Conservation (phyloP, 2,113 vertebrate species). For the Microcebus griseorufus region DNA sequence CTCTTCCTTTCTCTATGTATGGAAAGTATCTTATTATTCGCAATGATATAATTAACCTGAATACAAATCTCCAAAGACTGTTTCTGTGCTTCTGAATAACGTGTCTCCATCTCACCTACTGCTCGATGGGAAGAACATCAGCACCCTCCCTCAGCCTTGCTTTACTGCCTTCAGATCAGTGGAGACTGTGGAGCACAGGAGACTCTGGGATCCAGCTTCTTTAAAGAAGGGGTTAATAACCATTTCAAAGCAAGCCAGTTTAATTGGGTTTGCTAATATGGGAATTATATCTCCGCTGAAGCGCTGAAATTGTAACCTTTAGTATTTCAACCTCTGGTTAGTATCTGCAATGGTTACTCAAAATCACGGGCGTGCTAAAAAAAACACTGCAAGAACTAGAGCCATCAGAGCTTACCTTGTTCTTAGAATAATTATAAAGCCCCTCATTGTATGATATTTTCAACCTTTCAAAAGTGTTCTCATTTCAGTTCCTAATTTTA, state of each 20-base stretch:
- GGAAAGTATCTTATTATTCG: not conserved
- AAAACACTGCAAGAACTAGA: not conserved
- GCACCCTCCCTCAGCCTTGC: not conserved
- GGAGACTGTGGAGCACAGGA: not conserved
- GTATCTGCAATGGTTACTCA: not conserved
- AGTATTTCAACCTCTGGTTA: not conserved
- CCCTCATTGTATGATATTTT: constrained; percentile 13
- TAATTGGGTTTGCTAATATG: constrained; percentile 45
- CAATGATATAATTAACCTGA: not conserved
- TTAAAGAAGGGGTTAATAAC: constrained; percentile 19
- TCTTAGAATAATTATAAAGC: constrained; percentile 50
- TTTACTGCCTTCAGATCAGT: not conserved
- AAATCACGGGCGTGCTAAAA: not conserved
- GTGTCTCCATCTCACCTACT: not conserved
- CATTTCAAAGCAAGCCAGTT: constrained; percentile 19
- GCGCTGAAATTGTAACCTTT: not conserved
- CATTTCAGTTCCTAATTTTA: constrained; percentile 47
- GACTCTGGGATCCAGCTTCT: not conserved
- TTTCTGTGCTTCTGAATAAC: not conserved
- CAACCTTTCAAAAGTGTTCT: constrained; percentile 7
- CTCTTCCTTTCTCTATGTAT: not conserved
- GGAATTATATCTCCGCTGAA: not conserved
- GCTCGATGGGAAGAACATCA: not conserved
- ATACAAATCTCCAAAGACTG: not conserved
- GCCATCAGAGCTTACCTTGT: not conserved